These are phyloP conservation scores for Cygnus atratus DNA, from an alignment of 2,113 vertebrate genomes.

Conservation along the genomic window DNA sequence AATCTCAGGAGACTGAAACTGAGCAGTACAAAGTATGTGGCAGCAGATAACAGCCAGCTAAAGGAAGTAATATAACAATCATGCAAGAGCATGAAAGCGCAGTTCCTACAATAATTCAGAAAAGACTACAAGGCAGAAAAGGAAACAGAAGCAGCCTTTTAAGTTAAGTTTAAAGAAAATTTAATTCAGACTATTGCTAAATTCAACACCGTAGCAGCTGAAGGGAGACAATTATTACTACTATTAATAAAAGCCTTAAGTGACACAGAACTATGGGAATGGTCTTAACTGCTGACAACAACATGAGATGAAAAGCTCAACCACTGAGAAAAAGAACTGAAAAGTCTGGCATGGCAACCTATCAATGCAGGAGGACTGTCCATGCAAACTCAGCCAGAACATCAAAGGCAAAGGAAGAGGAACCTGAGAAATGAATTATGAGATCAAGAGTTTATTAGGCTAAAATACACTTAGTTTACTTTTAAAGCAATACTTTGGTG, in stretches of 20 bases:
- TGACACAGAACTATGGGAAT: not conserved
- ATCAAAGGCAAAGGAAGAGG: not conserved
- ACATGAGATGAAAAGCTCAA: not conserved
- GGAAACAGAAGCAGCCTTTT: not conserved
- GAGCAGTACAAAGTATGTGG: not conserved
- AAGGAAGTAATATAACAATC: not conserved
- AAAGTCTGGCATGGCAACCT: not conserved
- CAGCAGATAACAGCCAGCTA: not conserved
- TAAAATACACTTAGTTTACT: not conserved
- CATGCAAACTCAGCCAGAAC: not conserved
- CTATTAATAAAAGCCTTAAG: not conserved
- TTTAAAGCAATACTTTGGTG: not conserved
- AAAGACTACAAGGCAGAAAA: not conserved
- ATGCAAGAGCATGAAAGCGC: not conserved
- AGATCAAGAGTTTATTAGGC: not conserved
- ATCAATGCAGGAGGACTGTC: not conserved
- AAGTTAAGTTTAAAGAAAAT: not conserved
- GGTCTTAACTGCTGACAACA: not conserved
- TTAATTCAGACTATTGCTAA: not conserved
- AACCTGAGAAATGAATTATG: not conserved
- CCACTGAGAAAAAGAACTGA: not conserved
- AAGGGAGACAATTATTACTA: not conserved
- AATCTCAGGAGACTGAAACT: not conserved
- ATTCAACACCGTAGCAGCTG: not conserved
- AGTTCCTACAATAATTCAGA: not conserved